These are phyloP conservation scores for Taphrorychus bicolor DNA, from an alignment of 2,888 invertebrate species.

Conservation along the genomic window DNA sequence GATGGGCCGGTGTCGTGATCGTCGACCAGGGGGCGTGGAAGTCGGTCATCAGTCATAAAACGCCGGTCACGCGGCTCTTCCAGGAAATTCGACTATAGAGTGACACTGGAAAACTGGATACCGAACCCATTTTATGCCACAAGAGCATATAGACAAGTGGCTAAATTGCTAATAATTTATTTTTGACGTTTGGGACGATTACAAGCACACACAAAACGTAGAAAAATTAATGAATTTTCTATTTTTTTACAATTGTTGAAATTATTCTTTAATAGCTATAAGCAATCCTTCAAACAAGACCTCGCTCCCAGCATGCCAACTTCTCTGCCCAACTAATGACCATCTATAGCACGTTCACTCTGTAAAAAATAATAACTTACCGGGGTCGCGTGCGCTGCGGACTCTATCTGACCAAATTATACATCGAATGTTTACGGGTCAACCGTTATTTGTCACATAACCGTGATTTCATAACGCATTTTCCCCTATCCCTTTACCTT, in stretches of 20 bases:
- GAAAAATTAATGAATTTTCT: too few relatives aligned
- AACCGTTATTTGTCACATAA: constrained; percentile 57
- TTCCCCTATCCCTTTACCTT: constrained; percentile 32
- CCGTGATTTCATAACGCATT: constrained; percentile 54
- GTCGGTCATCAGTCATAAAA: constrained; percentile 59
- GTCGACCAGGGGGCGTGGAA: constrained; percentile 59
- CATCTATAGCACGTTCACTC: too few relatives aligned
- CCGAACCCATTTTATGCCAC: background rate
- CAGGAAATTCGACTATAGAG: constrained; percentile 40
- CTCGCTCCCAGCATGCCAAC: too few relatives aligned
- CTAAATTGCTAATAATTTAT: too few relatives aligned
- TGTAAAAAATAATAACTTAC: constrained; percentile 31
- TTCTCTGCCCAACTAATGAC: too few relatives aligned
- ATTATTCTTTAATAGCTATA: too few relatives aligned
- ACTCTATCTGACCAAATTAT: constrained; percentile 55
- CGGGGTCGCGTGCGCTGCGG: constrained; percentile 51
- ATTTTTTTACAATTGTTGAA: too few relatives aligned
- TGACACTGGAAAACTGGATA: constrained; percentile 16
- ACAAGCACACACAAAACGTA: too few relatives aligned
- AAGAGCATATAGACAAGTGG: too few relatives aligned
- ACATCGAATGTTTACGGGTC: constrained; percentile 56
- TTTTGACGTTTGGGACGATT: too few relatives aligned
- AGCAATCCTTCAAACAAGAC: too few relatives aligned
- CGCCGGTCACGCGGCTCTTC: constrained; percentile 44
- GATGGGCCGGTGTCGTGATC: constrained; percentile 50